Percentiles rank a stretch among this genome's conserved stretches.
These are phyloP conservation scores for Puffinus mauretanicus DNA, from an alignment of 2,113 vertebrate genomes.

Conservation along the genomic window DNA sequence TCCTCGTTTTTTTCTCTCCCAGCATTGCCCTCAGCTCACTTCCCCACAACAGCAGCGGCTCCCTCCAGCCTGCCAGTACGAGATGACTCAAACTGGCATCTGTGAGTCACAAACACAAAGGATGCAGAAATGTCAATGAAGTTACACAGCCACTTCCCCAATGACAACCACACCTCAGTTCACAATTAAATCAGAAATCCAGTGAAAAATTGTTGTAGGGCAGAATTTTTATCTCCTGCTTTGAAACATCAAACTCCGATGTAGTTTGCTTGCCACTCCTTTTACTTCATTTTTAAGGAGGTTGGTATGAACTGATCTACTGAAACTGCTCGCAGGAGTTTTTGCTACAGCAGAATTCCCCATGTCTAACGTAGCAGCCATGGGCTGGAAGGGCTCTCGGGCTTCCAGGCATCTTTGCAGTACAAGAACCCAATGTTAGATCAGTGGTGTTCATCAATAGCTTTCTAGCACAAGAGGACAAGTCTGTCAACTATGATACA, in stretches of 20 bases:
- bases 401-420: not conserved
- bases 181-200: conserved; percentile 49
- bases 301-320: not conserved
- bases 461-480: not conserved
- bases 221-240: not conserved
- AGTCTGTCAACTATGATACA: not conserved
- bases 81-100: conserved; percentile 32
- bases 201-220: not conserved
- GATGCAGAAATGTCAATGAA: conserved; percentile 56
- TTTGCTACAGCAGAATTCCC: not conserved
- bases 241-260: not conserved
- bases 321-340: not conserved
- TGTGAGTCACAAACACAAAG: conserved; percentile 52
- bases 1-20: not conserved
- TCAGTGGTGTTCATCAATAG: not conserved
- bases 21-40: not conserved
- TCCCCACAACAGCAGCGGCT: not conserved
- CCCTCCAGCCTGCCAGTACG: not conserved
- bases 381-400: not conserved
- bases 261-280: not conserved
- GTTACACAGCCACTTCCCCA: conserved; percentile 44
- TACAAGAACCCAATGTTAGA: not conserved
- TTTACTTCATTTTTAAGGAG: not conserved
- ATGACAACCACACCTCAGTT: conserved; percentile 52
- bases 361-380: not conserved